Evolutionary conservation across 1,140 invertebrate species (phyloP).

Genomic region (Streblospio benedicti): DNA sequence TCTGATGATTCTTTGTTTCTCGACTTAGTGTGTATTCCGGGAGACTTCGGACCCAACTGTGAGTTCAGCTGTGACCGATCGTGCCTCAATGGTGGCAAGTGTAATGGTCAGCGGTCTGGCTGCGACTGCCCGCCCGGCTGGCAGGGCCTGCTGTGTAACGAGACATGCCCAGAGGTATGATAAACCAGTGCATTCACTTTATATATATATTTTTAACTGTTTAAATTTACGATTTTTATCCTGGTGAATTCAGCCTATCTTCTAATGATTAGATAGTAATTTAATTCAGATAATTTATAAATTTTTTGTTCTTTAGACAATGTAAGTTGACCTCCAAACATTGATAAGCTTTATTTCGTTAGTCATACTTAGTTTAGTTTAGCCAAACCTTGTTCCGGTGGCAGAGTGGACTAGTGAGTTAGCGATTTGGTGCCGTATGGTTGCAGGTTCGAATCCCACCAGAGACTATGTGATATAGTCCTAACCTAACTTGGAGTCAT

Average conservation of each 20-base stretch:
- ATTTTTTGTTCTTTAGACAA: not conserved
- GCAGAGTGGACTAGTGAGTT: too few species aligned
- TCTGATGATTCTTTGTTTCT: too few species aligned
- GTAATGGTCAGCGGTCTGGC: constrained; percentile 32
- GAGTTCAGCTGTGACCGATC: constrained; percentile 31
- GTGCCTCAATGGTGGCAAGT: constrained; percentile 39
- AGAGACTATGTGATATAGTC: too few species aligned
- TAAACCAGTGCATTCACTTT: not conserved
- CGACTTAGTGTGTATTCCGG: constrained; percentile 20
- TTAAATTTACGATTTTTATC: not conserved
- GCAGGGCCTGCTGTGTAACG: constrained; percentile 39
- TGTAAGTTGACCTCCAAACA: too few species aligned
- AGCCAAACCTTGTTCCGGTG: too few species aligned
- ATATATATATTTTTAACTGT: not conserved
- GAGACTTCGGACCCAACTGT: constrained; percentile 43
- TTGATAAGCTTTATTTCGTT: too few species aligned
- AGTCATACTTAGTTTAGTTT: too few species aligned
- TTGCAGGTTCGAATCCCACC: too few species aligned
- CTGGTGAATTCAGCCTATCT: not conserved
- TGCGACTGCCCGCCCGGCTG: constrained; percentile 42
- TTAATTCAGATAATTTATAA: not conserved
- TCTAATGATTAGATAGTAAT: not conserved
- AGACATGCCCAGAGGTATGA: constrained; percentile 38
- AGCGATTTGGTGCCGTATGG: too few species aligned
- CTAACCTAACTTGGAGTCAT: too few species aligned